phyloP scores from a whole-genome alignment of 2,113 vertebrate species.

The Rattus rattus region DNA sequence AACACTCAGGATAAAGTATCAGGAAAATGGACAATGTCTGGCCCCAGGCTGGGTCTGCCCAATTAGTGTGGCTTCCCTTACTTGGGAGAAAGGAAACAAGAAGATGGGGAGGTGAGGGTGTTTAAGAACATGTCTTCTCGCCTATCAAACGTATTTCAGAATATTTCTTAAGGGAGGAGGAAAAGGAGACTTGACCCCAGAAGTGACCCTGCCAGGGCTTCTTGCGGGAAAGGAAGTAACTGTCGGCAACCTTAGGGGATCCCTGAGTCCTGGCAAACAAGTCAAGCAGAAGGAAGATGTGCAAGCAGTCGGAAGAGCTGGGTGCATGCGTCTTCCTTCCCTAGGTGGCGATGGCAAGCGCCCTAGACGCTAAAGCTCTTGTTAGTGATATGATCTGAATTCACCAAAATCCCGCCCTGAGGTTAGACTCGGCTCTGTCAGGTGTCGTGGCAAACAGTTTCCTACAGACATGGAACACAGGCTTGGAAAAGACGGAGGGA shows the following conservation, averaged over 20 bases:
- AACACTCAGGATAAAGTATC: not conserved
- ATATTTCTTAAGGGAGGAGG: not conserved
- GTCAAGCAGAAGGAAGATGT: not conserved
- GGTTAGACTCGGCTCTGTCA: no score
- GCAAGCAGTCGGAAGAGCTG: not conserved
- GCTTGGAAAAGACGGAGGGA: not conserved
- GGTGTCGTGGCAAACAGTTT: not conserved
- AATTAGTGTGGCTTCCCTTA: not conserved
- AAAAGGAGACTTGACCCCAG: not conserved
- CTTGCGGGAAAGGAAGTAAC: not conserved
- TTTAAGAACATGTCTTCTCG: not conserved
- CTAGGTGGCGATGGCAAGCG: not conserved
- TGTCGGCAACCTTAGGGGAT: not conserved
- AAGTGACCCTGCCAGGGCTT: not conserved
- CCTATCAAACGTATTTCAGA: not conserved
- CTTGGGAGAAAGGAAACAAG: not conserved
- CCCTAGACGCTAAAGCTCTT: not conserved
- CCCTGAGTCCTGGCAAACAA: conserved; percentile 3
- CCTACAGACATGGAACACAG: not conserved
- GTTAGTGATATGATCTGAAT: not conserved
- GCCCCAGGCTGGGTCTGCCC: not conserved
- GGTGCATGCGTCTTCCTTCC: not conserved
- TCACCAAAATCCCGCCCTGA: not conserved
- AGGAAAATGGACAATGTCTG: not conserved
- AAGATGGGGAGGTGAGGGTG: not conserved